Evolutionary conservation across 2,888 invertebrate species (phyloP).

Genomic region (Cecidostiba fungosa): DNA sequence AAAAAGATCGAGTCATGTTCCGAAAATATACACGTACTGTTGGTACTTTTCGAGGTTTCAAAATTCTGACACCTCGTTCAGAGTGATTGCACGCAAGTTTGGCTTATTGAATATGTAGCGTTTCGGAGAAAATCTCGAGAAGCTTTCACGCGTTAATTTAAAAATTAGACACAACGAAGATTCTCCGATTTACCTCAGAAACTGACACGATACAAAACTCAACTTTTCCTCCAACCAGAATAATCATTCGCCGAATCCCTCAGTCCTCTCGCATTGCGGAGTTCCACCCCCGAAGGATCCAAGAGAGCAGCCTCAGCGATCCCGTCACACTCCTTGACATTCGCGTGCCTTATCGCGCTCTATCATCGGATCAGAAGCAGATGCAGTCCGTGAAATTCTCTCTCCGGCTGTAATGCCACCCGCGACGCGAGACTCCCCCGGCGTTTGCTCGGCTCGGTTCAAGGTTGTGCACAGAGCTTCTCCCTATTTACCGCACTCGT

Average conservation of each 20-base stretch:
- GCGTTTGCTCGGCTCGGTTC: conserved; percentile 24
- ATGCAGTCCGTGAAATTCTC: background rate
- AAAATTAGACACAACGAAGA: too few species aligned
- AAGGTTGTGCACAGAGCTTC: background rate
- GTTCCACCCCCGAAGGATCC: background rate
- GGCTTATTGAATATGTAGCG: background rate
- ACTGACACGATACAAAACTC: too few species aligned
- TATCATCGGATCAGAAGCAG: conserved; percentile 3
- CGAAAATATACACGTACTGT: background rate
- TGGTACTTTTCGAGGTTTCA: background rate
- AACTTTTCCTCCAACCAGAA: too few species aligned
- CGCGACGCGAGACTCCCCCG: conserved; percentile 9
- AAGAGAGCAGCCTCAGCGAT: background rate
- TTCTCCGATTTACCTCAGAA: too few species aligned
- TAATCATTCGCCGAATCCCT: too few species aligned
- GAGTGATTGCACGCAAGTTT: background rate
- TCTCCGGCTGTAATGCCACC: conserved; percentile 9
- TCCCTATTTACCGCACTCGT: background rate
- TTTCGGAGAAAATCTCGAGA: background rate
- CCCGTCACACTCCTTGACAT: background rate
- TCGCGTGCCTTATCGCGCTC: background rate
- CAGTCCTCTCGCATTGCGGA: too few species aligned
- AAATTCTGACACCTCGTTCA: background rate
- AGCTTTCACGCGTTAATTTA: background rate
- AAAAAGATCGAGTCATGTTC: background rate